A percentile compares a stretch with the other conserved stretches of the same genome.
Conservation (phyloP, 2,888 invertebrate genomes). For the Ctenicera cuprea region DNA sequence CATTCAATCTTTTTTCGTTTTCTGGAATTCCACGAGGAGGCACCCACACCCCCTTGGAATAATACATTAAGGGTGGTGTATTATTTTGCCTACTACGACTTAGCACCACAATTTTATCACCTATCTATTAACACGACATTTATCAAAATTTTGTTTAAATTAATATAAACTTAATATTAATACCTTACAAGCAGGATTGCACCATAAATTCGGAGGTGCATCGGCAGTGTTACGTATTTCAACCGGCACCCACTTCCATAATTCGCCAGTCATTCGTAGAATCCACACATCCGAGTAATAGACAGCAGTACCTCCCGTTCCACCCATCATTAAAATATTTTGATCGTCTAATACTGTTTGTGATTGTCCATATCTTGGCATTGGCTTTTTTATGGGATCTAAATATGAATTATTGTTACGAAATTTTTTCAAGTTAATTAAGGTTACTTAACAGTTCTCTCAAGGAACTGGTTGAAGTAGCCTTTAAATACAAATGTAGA, state of each 20-base stretch:
- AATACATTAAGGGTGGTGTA: slow-evolving; percentile 76
- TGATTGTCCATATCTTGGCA: slow-evolving; percentile 90
- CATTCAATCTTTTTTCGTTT: slow-evolving; percentile 65
- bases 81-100: slow-evolving; percentile 78
- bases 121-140: slow-evolving; percentile 62
- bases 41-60: slow-evolving; percentile 74
- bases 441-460: too few species aligned
- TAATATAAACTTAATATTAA: slow-evolving; percentile 19
- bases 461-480: background rate
- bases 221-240: slow-evolving; percentile 85
- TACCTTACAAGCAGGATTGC: slow-evolving; percentile 92
- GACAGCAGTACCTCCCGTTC: slow-evolving; percentile 91
- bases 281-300: slow-evolving; percentile 95
- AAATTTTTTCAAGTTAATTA: too few species aligned
- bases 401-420: too few species aligned
- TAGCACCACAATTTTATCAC: slow-evolving; percentile 85
- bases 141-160: slow-evolving; percentile 21
- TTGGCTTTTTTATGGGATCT: slow-evolving; percentile 62
- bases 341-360: slow-evolving; percentile 87
- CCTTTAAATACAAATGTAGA: too few species aligned
- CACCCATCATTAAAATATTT: slow-evolving; percentile 88
- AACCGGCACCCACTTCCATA: slow-evolving; percentile 86
- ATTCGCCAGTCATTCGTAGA: slow-evolving; percentile 81
- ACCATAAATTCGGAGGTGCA: slow-evolving; percentile 93
- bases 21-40: slow-evolving; percentile 71